Base-by-base conservation (phyloP, 53 echinoderm and acorn worm genomes). In the Apostichopus leukothele region DNA sequence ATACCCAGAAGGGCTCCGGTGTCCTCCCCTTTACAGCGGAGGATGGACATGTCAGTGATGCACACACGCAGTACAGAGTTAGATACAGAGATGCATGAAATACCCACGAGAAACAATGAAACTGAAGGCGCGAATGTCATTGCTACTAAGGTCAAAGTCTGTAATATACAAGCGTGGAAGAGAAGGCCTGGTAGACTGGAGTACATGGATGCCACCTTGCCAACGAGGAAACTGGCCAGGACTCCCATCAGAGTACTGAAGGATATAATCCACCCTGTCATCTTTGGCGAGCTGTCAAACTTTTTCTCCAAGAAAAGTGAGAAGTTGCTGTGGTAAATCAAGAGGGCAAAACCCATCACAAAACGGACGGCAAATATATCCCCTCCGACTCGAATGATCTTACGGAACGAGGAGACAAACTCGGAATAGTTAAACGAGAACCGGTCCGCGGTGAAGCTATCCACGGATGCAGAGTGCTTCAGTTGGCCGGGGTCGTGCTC, bases 321-420 rank as follows among this genome's bases (percentile, higher is more conserved):
- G 81, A 98, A 98, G 87, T 98, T 98, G 88, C 93, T 93, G 67
- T 95, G 94, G 89, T 91, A 95, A 50, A 98, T 85, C 88, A 94
- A 91, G 53, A 93, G 50, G 1, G 92, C 78, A 75, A 95, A 93
- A 13, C 95, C 93, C 75, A 94, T 80, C 51, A 98, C 83, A 66
- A 98, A 93, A 27, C 95, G 95, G 6, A 95, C 90, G 22, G 93
- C 67, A 76, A 98, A 93, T 53, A 98, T 87, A 71, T 98, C 95
- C 9, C 89, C 90, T 19, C 95, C 90, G 52, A 93, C 86, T 12
- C 57, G 52, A 18, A 93, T 9, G 61, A 98, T 91, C 22, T 91
- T 60, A 57, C 77, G 75, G 89, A 98, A 98, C 77, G 94, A 88
- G 5, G 90, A 83, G 60, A 94, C 22, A 73, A 92, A 94, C 51